A percentile compares a stretch with the other conserved stretches of the same genome.
Evolutionary conservation across 2,113 vertebrate species (phyloP).

Genomic region (Engraulis encrasicolus): DNA sequence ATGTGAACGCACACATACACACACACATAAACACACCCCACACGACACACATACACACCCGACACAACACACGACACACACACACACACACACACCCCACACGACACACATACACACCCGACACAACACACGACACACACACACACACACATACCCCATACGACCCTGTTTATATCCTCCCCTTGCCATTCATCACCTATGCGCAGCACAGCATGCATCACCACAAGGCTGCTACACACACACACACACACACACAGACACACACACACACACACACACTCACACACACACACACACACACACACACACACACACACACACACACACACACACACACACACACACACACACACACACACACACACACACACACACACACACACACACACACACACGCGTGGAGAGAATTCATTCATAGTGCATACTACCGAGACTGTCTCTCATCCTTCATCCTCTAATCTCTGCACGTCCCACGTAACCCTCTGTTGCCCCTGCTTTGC

Average conservation of each 20-base stretch:
- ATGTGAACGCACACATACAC: too few relatives aligned
- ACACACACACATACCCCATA: neutral
- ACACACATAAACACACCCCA: neutral
- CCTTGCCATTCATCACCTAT: neutral
- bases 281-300: too few relatives aligned
- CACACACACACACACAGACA: neutral
- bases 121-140: neutral
- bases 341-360: too few relatives aligned
- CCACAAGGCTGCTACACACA: neutral
- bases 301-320: too few relatives aligned
- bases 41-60: neutral
- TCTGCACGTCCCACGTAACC: neutral
- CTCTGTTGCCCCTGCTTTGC: neutral
- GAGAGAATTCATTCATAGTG: neutral
- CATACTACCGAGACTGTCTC: neutral
- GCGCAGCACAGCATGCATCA: conserved; percentile 11
- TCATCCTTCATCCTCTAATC: conserved; percentile 6
- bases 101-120: too few relatives aligned
- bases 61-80: neutral
- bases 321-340: too few relatives aligned
- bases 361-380: too few relatives aligned
- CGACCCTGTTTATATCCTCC: neutral
- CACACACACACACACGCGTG: too few relatives aligned
- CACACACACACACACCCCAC: too few relatives aligned
- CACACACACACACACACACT: neutral